Base-by-base conservation (phyloP, 1,140 invertebrate genomes). In the Tetranychus cinnabarinus region DNA sequence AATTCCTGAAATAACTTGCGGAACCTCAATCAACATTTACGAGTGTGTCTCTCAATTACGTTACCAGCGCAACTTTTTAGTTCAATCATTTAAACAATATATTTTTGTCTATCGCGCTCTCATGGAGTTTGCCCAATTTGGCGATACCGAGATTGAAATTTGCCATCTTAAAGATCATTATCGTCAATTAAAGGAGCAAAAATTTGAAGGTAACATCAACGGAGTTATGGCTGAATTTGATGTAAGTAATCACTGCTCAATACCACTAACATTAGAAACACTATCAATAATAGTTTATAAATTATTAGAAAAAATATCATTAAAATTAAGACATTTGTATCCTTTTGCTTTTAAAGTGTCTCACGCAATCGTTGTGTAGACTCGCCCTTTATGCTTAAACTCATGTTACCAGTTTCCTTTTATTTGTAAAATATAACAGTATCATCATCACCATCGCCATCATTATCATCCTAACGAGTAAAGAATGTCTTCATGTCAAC, bases 21-120 rank as follows among this genome's bases (percentile, higher is more conserved):
- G 65, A 46, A 62, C 59, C 54, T 57, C 83, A 66, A 86, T 86
- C 3, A 81, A 88, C 13, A 86, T 91, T 87, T 72, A 87, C 87
- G 70, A 88, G 85, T 10, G 84, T 93, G 48, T 65, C 55, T 65
- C 39, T 55, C 35, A 62, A 5, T 62, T 88, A 83, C 67, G 88
- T 88, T 71, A 76, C 92, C 64, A 76, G 88, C 65, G 81, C 86
- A 69, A 88, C 72, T 89, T 90, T 72, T 77, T 95, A 61, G 89
- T 95, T 46, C 89, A 95, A 72, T 90, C 87, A 35, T 72, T 92
- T 79, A 93, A 95, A 79, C 91, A 97, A 77, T 97, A 96, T 72
- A 87, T 96, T 64, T 97, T 97, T 75, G 84, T 97, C 62, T 96
- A 97, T 73, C 84, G 88, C 56, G 86, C 90, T 55, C 72, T 97